phyloP scores from a whole-genome alignment of 2,888 invertebrate species.

The Leptinotarsa haldemani region DNA sequence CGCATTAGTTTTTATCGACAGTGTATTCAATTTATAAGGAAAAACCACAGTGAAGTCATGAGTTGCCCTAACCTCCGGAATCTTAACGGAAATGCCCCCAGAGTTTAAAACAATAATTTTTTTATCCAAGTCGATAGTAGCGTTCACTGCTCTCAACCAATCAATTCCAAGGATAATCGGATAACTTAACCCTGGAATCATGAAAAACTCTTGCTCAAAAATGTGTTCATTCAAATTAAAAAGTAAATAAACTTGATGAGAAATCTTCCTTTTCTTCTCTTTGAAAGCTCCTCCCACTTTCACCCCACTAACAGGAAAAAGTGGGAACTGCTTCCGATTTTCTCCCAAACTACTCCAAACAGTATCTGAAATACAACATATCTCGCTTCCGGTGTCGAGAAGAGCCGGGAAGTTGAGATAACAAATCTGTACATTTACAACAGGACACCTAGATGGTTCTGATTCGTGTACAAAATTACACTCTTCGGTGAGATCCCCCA shows the following conservation, averaged over 20 bases:
- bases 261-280: neutral
- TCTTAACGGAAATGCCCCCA: constrained; percentile 5
- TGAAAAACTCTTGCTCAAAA: neutral
- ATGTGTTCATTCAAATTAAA: neutral
- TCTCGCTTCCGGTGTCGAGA: no score
- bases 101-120: neutral
- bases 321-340: neutral
- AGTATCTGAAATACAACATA: no score
- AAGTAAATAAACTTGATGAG: neutral
- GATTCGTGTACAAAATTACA: no score
- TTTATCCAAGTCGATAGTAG: neutral
- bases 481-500: no score
- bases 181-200: no score
- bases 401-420: no score
- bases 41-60: neutral
- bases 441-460: no score
- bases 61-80: neutral
- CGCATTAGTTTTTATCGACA: neutral
- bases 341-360: neutral
- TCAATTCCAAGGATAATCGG: neutral
- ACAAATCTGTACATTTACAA: no score
- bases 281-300: neutral
- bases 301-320: neutral
- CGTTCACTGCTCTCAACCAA: neutral
- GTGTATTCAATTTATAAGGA: neutral